These are phyloP conservation scores for Lanistes nyassanus DNA, from an alignment of 1,140 invertebrate genomes.

Conservation along the genomic window DNA sequence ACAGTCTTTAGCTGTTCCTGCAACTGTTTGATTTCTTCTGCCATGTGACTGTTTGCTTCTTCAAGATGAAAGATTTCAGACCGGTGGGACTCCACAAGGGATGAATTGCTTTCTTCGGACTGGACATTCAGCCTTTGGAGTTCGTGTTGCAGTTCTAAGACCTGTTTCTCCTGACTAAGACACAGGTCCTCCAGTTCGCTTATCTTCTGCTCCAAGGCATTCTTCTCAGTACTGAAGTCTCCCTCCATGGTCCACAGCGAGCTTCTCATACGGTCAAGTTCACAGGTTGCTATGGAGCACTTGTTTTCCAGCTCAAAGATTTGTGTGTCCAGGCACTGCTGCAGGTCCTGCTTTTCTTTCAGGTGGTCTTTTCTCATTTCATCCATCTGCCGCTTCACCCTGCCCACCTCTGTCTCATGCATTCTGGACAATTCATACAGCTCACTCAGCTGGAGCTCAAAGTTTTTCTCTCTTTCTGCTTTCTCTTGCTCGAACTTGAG, in stretches of 20 bases:
- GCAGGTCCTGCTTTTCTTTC: conserved; percentile 28
- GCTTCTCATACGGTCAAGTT: conserved; percentile 24
- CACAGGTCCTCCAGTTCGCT: conserved; percentile 24
- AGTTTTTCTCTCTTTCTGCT: conserved; percentile 29
- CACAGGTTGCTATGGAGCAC: conserved; percentile 22
- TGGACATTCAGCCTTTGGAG: background rate
- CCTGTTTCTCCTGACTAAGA: conserved; percentile 18
- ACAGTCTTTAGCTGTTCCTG: conserved; percentile 29
- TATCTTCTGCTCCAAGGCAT: conserved; percentile 23
- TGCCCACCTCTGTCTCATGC: conserved; percentile 39
- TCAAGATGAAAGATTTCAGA: conserved; percentile 32
- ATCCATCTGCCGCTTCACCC: conserved; percentile 40
- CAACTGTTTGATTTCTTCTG: conserved; percentile 29
- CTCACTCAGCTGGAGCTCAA: conserved; percentile 39
- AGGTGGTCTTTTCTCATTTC: conserved; percentile 44
- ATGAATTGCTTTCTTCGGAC: conserved; percentile 3
- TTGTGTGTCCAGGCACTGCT: conserved; percentile 36
- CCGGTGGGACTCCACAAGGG: conserved; percentile 13
- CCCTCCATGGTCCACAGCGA: conserved; percentile 22
- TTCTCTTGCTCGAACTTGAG: conserved; percentile 32
- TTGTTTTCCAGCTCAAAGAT: conserved; percentile 42
- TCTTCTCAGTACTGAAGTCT: conserved; percentile 21
- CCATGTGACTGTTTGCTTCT: conserved; percentile 28
- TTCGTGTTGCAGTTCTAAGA: conserved; percentile 11
- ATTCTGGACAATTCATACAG: conserved; percentile 37